These are phyloP conservation scores for Leucania comma DNA, from an alignment of 2,888 invertebrate species.

Conservation along the genomic window DNA sequence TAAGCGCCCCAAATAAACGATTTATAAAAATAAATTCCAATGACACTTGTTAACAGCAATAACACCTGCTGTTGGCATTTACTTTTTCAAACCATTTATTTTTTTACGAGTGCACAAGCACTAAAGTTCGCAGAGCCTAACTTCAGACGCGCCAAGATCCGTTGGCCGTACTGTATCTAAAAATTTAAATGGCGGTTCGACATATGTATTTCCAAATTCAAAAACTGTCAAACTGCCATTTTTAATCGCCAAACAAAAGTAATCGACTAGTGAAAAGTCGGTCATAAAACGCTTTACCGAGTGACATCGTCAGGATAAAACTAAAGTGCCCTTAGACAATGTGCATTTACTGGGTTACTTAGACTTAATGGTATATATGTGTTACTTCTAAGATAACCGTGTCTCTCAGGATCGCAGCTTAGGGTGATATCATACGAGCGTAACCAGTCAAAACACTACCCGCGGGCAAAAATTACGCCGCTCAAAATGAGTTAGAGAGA, in stretches of 20 bases:
- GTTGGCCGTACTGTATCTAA: too few species aligned
- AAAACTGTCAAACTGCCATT: not conserved
- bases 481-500: not conserved
- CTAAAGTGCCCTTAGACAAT: constrained; percentile 59
- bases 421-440: not conserved
- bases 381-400: constrained; percentile 44
- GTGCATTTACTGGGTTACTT: constrained; percentile 49
- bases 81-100: too few species aligned
- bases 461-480: not conserved
- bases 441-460: not conserved
- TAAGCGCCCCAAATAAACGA: too few species aligned
- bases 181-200: too few species aligned
- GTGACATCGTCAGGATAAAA: constrained; percentile 21
- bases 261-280: not conserved
- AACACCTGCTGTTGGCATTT: too few species aligned
- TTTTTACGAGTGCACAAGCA: too few species aligned
- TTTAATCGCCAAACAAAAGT: not conserved
- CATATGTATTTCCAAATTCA: not conserved
- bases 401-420: constrained; percentile 43
- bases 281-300: not conserved
- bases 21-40: too few species aligned
- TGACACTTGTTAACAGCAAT: too few species aligned
- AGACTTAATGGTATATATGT: constrained; percentile 38
- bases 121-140: too few species aligned
- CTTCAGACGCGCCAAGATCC: too few species aligned